Evolutionary conservation across 1,140 invertebrate genomes (phyloP).

Genomic region (Carcinoscorpius rotundicauda): DNA sequence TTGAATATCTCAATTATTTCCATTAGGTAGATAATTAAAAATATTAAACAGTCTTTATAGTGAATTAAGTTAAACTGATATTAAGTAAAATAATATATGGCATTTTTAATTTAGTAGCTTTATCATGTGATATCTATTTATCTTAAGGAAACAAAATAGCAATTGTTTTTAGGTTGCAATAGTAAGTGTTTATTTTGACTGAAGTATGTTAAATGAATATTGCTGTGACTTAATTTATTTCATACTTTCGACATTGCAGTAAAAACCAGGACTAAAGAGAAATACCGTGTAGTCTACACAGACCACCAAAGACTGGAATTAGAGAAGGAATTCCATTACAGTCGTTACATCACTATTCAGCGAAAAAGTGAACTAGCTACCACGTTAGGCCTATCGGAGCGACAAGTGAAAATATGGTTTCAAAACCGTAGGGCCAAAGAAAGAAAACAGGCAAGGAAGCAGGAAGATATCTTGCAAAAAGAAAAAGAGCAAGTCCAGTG

Average conservation of each 20-base stretch:
- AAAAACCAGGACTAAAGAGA: conserved; percentile 96
- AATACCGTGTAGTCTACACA: conserved; percentile 95
- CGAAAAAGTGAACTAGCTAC: conserved; percentile 83
- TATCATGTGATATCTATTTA: no score
- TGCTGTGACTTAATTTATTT: no score
- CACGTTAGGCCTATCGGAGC: conserved; percentile 68
- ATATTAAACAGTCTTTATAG: no score
- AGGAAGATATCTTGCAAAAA: conserved; percentile 46
- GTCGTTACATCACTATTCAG: conserved; percentile 86
- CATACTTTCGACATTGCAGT: conserved; percentile 41
- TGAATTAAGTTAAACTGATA: no score
- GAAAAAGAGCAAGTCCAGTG: conserved; percentile 27
- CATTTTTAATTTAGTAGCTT: no score
- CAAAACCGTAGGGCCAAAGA: conserved; percentile 93
- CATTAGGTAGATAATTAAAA: no score
- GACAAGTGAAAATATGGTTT: conserved; percentile 90
- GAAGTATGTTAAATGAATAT: no score
- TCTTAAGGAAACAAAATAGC: no score
- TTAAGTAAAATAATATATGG: no score
- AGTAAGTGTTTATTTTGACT: no score
- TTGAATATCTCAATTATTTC: no score
- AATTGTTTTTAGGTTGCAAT: no score
- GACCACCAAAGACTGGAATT: conserved; percentile 92
- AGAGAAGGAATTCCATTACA: conserved; percentile 94
- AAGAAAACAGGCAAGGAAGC: conserved; percentile 68